Base-by-base conservation (phyloP, 2,113 vertebrate species). In the Tursiops truncatus region DNA sequence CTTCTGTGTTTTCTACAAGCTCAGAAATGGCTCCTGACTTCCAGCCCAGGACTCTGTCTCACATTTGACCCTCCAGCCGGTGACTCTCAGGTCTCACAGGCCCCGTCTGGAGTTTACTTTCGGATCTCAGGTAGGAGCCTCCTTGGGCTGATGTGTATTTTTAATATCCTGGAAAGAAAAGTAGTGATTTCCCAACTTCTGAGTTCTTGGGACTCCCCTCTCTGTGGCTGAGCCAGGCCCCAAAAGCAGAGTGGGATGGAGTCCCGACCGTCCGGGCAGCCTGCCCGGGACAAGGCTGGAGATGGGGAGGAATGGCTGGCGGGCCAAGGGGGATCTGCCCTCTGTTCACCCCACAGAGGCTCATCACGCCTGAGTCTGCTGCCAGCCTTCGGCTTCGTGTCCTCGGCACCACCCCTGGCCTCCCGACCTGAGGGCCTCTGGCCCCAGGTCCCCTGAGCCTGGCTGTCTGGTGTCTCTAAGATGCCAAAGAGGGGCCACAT, bases 211-310 rank as follows among this genome's bases (percentile, higher is more conserved):
- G 60, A 50, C 12, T 38, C 10, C 80, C 31, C 70, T 56, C 7
- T 10, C 26, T 21, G 8, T 21, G 1, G 3, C 36, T 2, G 3
- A 31, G 33, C 20, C 10, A 23, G 13, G 4, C 1, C 7, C 23
- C 68, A 15, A 33, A 6, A 50, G 6, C 23, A 20, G 47, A 26
- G 13, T 0, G 20, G 62, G 68, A 4, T 33, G 15, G 26, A 60
- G 2, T n/a, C 4, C 10, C 70, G 38, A 36, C 50, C 10, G 0
- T 58, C 14, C 2, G 15, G 7, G 11, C 79, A 94, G 26, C 18
- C 70, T 33, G 1, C 14, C 38, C 5, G 44, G 50, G 83, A 70
- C 65, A 71, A 33, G 65, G 1, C 17, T 68, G 7, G 36, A 28
- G n/a, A 73, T n/a, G 31, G 11, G 26, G 10, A 26, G 36, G 38